Percentiles rank a stretch among this genome's conserved stretches.
These are phyloP conservation scores for Peribatodes rhomboidaria DNA, from an alignment of 2,888 invertebrate genomes.

Conservation along the genomic window DNA sequence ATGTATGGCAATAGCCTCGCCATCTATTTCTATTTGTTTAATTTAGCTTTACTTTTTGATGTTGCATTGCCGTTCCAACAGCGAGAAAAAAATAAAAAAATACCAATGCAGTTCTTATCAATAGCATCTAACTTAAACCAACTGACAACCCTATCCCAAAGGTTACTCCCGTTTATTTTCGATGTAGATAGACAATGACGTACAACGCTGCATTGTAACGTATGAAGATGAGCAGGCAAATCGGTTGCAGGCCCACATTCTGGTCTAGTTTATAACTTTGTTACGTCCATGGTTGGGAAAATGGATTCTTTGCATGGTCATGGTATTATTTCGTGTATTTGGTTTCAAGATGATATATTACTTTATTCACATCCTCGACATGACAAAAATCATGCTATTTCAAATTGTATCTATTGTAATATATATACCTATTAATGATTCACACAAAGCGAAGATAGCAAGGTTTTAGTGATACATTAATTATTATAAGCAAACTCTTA, in stretches of 20 bases:
- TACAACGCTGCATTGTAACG: constrained; percentile 26
- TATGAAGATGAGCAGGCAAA: constrained; percentile 38
- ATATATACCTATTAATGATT: no score
- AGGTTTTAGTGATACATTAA: no score
- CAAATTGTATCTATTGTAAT: no score
- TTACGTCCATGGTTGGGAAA: constrained; percentile 13
- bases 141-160: background rate
- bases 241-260: constrained; percentile 22
- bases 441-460: no score
- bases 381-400: no score
- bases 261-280: constrained; percentile 31
- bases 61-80: background rate
- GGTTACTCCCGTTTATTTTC: constrained; percentile 16
- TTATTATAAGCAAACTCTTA: no score
- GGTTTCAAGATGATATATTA: background rate
- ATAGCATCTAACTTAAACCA: background rate
- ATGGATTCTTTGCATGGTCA: background rate
- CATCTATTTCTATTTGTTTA: no score
- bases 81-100: background rate
- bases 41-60: no score
- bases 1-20: no score
- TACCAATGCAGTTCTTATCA: background rate
- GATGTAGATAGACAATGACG: constrained; percentile 25
- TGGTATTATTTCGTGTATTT: background rate
- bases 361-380: no score